Conservation (phyloP, 2,797 vertebrate species). For the Xenopus petersii region DNA sequence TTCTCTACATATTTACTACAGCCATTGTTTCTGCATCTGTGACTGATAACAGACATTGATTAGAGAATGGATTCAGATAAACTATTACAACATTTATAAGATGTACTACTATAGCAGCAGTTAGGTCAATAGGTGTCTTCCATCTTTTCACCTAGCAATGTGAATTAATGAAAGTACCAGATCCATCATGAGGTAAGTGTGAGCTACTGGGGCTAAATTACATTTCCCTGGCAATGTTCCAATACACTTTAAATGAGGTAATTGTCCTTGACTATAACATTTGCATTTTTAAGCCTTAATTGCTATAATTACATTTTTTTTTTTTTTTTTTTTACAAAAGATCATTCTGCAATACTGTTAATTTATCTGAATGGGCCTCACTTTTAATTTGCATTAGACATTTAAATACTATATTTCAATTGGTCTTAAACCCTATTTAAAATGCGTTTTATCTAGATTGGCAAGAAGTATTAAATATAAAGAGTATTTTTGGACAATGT, state of each 20-base stretch:
- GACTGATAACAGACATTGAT: constrained; percentile 42
- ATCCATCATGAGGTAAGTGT: constrained; percentile 99
- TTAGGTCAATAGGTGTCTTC: constrained; percentile 72
- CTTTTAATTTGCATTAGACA: constrained; percentile 99
- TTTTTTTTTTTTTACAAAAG: constrained; percentile 67
- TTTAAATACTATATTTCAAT: constrained; percentile 44
- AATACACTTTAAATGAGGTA: constrained; percentile 99
- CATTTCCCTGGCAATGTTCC: constrained; percentile 98
- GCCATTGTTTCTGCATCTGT: constrained; percentile 11
- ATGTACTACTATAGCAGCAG: constrained; percentile 63
- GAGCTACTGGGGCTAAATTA: constrained; percentile 97
- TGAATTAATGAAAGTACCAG: constrained; percentile 82
- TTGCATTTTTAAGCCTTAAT: constrained; percentile 99
- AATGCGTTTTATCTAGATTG: too few species aligned
- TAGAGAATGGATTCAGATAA: constrained; percentile 55
- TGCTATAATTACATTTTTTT: constrained; percentile 99
- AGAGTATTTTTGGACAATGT: too few species aligned
- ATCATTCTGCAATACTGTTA: constrained; percentile 93
- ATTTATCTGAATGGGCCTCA: constrained; percentile 99
- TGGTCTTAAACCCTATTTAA: too few species aligned
- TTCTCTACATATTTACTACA: constrained; percentile 19
- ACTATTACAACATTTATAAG: constrained; percentile 65
- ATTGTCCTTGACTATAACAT: constrained; percentile 99
- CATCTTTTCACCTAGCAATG: constrained; percentile 70
- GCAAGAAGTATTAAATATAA: too few species aligned